phyloP scores from a whole-genome alignment of 2,888 invertebrate species.

The Frankliniella intonsa region DNA sequence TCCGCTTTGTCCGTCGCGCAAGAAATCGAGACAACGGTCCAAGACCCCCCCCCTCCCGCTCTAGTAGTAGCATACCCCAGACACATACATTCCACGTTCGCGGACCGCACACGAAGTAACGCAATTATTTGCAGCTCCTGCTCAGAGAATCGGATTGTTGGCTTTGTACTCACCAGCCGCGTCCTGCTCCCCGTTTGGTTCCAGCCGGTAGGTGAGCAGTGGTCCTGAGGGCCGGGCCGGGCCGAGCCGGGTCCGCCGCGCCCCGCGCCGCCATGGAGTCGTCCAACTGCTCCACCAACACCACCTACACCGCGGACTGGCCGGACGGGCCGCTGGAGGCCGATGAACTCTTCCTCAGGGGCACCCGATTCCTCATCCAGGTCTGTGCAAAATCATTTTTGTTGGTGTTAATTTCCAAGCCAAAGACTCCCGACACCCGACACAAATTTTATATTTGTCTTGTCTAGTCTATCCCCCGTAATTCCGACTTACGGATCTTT shows the following conservation, averaged over 20 bases:
- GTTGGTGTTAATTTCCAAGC: no score
- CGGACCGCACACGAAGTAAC: background rate
- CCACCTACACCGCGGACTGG: background rate
- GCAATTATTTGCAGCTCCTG: background rate
- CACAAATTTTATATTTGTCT: no score
- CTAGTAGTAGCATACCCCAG: no score
- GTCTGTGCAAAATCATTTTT: background rate
- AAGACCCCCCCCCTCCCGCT: no score
- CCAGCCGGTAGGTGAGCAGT: background rate
- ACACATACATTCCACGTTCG: background rate
- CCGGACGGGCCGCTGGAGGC: background rate
- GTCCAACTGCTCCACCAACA: background rate
- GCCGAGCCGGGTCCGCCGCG: background rate
- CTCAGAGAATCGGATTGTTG: background rate
- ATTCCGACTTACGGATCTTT: no score
- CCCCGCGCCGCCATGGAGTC: background rate
- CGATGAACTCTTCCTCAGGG: background rate
- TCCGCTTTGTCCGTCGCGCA: background rate
- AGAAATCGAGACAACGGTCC: background rate
- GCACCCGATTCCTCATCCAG: constrained; percentile 12
- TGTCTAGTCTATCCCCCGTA: no score
- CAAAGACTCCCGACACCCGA: no score
- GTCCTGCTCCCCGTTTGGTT: background rate
- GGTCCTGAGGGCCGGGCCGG: background rate
- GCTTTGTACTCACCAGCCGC: background rate